Evolutionary conservation across 2,797 vertebrate species (phyloP).

Genomic region (Agapornis canus): DNA sequence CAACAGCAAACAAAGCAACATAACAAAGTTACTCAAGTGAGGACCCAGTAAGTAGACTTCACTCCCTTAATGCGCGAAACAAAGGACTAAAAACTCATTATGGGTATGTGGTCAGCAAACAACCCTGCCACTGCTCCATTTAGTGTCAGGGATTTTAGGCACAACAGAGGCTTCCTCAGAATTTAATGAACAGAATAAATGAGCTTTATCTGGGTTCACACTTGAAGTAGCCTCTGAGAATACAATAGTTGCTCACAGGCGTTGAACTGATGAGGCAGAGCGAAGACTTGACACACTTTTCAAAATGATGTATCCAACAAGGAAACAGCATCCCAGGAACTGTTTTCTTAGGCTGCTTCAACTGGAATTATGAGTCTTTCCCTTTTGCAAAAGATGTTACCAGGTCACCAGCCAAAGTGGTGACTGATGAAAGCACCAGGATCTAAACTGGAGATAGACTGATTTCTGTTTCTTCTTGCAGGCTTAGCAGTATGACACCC

Average conservation of each 20-base stretch:
- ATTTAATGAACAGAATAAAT: conserved; percentile 10
- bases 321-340: neutral
- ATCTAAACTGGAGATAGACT: neutral
- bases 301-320: neutral
- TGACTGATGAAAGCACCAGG: neutral
- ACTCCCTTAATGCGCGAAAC: neutral
- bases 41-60: neutral
- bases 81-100: neutral
- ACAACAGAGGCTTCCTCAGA: neutral
- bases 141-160: neutral
- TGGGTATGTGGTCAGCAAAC: neutral
- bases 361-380: neutral
- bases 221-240: neutral
- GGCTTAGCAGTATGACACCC: neutral
- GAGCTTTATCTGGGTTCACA: neutral
- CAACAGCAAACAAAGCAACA: neutral
- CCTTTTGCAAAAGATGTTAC: neutral
- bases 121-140: neutral
- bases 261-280: neutral
- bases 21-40: neutral
- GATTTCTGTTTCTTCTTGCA: neutral
- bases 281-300: neutral
- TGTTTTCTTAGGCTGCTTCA: neutral
- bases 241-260: neutral
- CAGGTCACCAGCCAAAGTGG: neutral